Evolutionary conservation across 2,888 invertebrate species (phyloP).

Genomic region (Celastrina argiolus): DNA sequence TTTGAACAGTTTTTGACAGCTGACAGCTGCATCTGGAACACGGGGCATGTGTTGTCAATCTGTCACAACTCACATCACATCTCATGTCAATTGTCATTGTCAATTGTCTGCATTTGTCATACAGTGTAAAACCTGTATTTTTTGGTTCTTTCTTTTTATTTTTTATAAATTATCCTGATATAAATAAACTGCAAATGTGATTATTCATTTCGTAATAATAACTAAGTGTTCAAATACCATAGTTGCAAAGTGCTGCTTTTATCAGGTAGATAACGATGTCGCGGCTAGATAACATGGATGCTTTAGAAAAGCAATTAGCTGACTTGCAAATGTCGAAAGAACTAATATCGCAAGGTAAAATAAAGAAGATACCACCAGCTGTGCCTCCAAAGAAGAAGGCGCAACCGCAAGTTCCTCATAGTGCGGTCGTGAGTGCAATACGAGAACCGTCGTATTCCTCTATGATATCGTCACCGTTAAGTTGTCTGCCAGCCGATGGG

Average conservation of each 20-base stretch:
- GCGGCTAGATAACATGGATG: conserved; percentile 75
- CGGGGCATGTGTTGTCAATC: too few relatives aligned
- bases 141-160: too few relatives aligned
- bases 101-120: too few relatives aligned
- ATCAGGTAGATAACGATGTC: conserved; percentile 48
- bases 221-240: not conserved
- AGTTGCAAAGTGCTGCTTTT: not conserved
- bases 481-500: conserved; percentile 33
- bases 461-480: conserved; percentile 61
- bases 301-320: conserved; percentile 84
- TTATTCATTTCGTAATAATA: not conserved
- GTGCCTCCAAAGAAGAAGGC: conserved; percentile 89
- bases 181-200: too few relatives aligned
- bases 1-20: too few relatives aligned
- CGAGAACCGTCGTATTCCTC: conserved; percentile 87
- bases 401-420: conserved; percentile 84
- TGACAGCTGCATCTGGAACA: too few relatives aligned
- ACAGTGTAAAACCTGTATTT: too few relatives aligned
- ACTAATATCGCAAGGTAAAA: conserved; percentile 46
- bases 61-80: too few relatives aligned
- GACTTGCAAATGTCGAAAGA: conserved; percentile 80
- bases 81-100: too few relatives aligned
- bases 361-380: conserved; percentile 84
- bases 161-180: not conserved
- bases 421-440: conserved; percentile 82